Base-by-base conservation (phyloP, 1,140 invertebrate genomes). In the Lasioglossum albipes region DNA sequence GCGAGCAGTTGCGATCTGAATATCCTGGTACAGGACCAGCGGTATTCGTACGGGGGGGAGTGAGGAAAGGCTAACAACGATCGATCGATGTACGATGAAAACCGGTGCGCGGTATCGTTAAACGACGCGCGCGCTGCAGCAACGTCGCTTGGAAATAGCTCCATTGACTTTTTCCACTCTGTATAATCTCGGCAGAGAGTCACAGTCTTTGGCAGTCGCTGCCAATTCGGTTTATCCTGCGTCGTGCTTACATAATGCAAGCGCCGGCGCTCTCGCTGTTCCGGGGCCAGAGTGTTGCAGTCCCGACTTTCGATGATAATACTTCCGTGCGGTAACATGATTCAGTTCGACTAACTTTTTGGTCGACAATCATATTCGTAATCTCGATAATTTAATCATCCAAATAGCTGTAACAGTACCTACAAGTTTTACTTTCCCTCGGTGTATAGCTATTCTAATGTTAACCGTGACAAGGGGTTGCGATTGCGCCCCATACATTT, bases 191-290 rank as follows among this genome's bases (percentile, higher is more conserved):
- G 52, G 16, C 45, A 7, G 75, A 20, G 52, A 78, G 68, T 81
- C 66, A 57, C 75, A 68, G 75, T 78, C 61, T 81, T 81, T 78
- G 49, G 66, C 61, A 52, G 75, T 81, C 75, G 74, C 49, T 81
- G 68, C 75, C 79, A 81, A 81, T 81, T 81, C 75, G 66, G 49
- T 81, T 81, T 77, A 77, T 67, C 75, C 75, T 59, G 68, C 68
- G 61, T 66, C 64, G 75, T 45, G 79, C 79, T 76, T 77, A 70
- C 75, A 78, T 77, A 66, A 71, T 81, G 57, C 80, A 65, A 76
- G 65, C 65, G 66, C 57, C 64, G 41, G 70, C 62, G 20, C 20
- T 18, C 36, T 69, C 52, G 52, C 65, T 69, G 66, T 31, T 64
- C 57, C 74, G 41, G 78, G 65, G 73, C 64, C 76, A 7, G 54